Base-by-base conservation (phyloP, 2,888 invertebrate species). In the Euclidia mi region DNA sequence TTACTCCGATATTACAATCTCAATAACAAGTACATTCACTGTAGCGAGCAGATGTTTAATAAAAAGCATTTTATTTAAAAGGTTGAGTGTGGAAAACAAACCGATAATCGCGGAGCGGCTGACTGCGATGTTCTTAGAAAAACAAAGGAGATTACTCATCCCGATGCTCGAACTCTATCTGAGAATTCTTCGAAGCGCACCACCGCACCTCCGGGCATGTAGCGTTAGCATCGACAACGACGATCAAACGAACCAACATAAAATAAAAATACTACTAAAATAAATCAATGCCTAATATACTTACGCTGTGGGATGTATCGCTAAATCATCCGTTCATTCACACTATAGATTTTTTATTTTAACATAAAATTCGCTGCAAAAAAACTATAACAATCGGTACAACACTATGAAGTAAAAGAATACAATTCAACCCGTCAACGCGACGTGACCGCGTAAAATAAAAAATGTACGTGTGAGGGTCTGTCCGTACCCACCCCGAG, bases 131-230 rank as follows among this genome's bases (percentile, higher is more conserved):
- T 87, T 88, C 88, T 89, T 82, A 89, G 89, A 93, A 94, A 93
- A 94, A 94, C 92, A 94, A 93, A 92, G 91, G 93, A 92, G 91
- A 93, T 94, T 93, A 94, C 91, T 94, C 92, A 94, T 93, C 89
- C 91, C 82, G 80, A 82, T 78, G 86, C 87, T 88, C 93, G 89
- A 92, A 93, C 91, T 94, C 92, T 92, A 91, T 92, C 91, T 86
- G 84, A 89, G 90, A 89, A 91, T 90, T 91, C 89, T 88, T 88
- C 81, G 84, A 87, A 90, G 87, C 89, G 87, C 83, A 85, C 84
- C 87, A 65, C 55, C 79, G 81, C 81, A 79, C 84, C 75, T 77
- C 66, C 69, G 62, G 76, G 78, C 72, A 48, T 56, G 91, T 91
- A 92, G 65, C 80, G 93, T 86, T 78, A 77, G 90, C 87, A 92